These are phyloP conservation scores for Plestiodon gilberti DNA, from an alignment of 2,113 vertebrate genomes.

Conservation along the genomic window DNA sequence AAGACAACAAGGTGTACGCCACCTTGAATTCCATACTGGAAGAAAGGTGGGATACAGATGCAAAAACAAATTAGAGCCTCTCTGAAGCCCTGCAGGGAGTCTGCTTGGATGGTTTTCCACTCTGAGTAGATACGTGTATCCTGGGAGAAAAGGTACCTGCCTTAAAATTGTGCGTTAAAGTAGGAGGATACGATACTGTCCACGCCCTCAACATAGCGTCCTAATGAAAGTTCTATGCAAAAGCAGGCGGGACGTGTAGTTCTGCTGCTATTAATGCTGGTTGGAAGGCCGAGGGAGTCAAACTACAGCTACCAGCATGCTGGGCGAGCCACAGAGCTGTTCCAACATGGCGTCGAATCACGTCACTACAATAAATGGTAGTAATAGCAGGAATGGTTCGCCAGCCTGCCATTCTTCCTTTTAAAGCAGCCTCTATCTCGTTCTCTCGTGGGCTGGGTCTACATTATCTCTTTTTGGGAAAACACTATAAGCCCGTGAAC, in stretches of 20 bases:
- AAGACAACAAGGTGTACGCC: too few species aligned
- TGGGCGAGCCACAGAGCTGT: background rate
- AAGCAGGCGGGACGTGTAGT: background rate
- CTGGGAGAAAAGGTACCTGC: background rate
- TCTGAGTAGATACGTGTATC: too few species aligned
- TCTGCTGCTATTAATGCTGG: too few species aligned
- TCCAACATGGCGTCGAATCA: slow-evolving; percentile 3
- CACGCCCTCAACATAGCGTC: background rate
- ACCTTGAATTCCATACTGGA: too few species aligned
- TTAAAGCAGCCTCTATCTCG: background rate
- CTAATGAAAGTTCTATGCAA: too few species aligned
- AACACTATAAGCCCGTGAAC: background rate
- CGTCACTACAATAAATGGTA: too few species aligned
- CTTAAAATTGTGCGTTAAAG: background rate
- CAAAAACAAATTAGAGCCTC: too few species aligned
- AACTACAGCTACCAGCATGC: slow-evolving; percentile 12
- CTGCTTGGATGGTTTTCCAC: too few species aligned
- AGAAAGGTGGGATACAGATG: too few species aligned
- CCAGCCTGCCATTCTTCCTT: background rate
- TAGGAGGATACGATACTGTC: background rate
- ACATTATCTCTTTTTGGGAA: background rate
- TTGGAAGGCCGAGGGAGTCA: too few species aligned
- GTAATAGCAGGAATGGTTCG: background rate
- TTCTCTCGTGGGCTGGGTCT: background rate
- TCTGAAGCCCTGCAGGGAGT: too few species aligned